phyloP scores from a whole-genome alignment of 2,113 vertebrate species.

The Grammomys dolichurus region DNA sequence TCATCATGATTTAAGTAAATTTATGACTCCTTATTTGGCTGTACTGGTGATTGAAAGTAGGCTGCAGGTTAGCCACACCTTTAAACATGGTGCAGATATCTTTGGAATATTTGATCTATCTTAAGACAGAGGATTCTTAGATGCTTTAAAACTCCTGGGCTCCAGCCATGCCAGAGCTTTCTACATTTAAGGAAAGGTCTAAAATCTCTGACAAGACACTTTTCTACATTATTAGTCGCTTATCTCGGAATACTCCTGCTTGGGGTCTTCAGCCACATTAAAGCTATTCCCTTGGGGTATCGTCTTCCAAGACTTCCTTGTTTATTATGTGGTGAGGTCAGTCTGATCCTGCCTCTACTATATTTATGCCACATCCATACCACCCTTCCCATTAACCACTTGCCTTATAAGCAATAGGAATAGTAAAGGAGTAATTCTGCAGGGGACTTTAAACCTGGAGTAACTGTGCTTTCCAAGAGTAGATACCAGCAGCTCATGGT shows the following conservation, averaged over 20 bases:
- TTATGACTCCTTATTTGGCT: background rate
- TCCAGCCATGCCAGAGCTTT: background rate
- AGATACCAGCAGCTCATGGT: accelerated
- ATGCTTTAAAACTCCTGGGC: background rate
- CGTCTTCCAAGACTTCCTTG: background rate
- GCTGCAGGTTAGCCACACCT: background rate
- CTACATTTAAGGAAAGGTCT: background rate
- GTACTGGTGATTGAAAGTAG: background rate
- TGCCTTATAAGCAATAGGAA: background rate
- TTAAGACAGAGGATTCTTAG: background rate
- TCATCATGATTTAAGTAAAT: background rate
- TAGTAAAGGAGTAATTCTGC: background rate
- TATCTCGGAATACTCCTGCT: background rate
- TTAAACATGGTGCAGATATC: background rate
- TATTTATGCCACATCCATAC: background rate
- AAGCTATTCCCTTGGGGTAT: background rate
- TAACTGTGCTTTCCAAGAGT: too few relatives aligned
- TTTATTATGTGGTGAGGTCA: background rate
- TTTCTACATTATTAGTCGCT: background rate
- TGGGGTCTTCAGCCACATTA: background rate
- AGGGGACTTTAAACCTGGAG: background rate
- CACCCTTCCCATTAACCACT: background rate
- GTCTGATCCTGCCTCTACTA: too few relatives aligned
- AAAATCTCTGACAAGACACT: too few relatives aligned
- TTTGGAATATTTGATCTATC: background rate